A percentile compares a stretch with the other conserved stretches of the same genome.
phyloP scores from a whole-genome alignment of 2,797 vertebrate species.

The Cynopterus sphinx region DNA sequence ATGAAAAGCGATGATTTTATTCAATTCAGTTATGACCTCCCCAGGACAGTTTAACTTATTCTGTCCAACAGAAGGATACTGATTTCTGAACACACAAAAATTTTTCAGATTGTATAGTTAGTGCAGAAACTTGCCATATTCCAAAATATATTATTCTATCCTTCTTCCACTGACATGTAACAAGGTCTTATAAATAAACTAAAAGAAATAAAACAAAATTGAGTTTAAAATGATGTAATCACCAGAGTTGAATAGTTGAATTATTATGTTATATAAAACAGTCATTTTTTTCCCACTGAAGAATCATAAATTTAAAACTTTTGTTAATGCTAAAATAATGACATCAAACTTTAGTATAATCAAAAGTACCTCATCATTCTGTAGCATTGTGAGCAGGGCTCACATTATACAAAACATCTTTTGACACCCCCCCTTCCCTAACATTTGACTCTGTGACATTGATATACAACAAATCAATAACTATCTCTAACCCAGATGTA shows the following conservation, averaged over 20 bases:
- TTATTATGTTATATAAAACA: slow-evolving; percentile 8
- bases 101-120: slow-evolving; percentile 15
- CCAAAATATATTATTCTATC: not conserved
- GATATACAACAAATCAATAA: not conserved
- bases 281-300: not conserved
- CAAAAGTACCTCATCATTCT: not conserved
- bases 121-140: not conserved
- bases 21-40: not conserved
- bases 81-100: not conserved
- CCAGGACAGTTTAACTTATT: slow-evolving; percentile 12
- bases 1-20: slow-evolving; percentile 10
- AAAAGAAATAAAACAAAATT: slow-evolving; percentile 43
- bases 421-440: not conserved
- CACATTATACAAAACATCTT: not conserved
- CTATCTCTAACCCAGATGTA: not conserved
- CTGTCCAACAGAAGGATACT: slow-evolving; percentile 8
- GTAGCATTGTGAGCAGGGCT: not conserved
- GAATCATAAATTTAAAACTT: slow-evolving; percentile 25
- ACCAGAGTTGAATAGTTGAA: not conserved
- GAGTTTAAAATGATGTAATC: slow-evolving; percentile 48
- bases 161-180: not conserved
- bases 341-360: not conserved
- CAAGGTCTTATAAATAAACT: not conserved
- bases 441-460: not conserved
- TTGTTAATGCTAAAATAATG: slow-evolving; percentile 39